Evolutionary conservation across 2,797 vertebrate species (phyloP).

Genomic region (Gymnopithys bicolor): DNA sequence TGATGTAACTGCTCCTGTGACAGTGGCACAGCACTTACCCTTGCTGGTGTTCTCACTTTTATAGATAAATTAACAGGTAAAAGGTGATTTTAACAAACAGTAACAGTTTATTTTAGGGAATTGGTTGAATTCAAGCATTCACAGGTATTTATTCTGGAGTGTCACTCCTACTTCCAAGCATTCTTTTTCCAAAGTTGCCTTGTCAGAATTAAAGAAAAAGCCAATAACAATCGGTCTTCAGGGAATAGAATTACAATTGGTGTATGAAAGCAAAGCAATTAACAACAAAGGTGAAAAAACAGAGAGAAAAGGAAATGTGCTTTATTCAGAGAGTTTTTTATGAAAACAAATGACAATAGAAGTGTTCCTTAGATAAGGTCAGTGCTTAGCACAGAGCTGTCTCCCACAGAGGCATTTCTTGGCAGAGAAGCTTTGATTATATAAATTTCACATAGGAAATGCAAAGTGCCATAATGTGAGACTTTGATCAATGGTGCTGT

Average conservation of each 20-base stretch:
- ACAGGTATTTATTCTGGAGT: not conserved
- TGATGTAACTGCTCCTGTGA: not conserved
- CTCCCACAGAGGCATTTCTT: conserved; percentile 8
- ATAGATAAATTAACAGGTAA: not conserved
- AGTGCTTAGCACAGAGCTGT: not conserved
- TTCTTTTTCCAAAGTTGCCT: not conserved
- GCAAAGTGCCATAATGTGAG: not conserved
- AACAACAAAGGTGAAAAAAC: conserved; percentile 7
- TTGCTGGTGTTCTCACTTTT: not conserved
- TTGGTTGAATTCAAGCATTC: not conserved
- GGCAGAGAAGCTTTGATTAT: conserved; percentile 45
- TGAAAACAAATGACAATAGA: conserved; percentile 18
- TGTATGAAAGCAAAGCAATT: conserved; percentile 22
- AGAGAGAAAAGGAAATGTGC: not conserved
- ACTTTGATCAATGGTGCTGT: conserved; percentile 39
- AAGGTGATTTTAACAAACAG: not conserved
- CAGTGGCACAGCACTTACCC: not conserved
- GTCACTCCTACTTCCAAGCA: not conserved
- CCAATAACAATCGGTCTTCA: not conserved
- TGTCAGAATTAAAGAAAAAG: not conserved
- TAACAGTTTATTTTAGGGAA: not conserved
- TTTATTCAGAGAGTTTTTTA: not conserved
- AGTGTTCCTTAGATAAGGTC: conserved; percentile 22
- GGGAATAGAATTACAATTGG: not conserved
- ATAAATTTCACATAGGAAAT: conserved; percentile 60